Evolutionary conservation across 2,888 invertebrate species (phyloP), one percentile per base, ranked within the genome.

Genomic region (Heteromurus nitidus): DNA sequence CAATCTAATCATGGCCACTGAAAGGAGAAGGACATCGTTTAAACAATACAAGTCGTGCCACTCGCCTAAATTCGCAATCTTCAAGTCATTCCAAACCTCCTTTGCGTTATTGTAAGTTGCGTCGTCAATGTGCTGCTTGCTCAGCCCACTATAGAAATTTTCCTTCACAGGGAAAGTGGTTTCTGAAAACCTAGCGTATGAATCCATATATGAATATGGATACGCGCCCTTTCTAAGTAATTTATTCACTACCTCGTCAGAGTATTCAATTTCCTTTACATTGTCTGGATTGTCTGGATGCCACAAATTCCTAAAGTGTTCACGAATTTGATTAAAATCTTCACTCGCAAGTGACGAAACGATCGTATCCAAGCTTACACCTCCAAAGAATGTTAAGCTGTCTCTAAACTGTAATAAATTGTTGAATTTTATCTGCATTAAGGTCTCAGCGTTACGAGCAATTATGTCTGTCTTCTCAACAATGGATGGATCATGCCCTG

Each of bases 121-220:
- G 1, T 47, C 28, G 3, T 55, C 30, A 0, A 85, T 58, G 9
- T 50, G 42, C n/a, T 58, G 22, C 11, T 74, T 47, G 1, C 16
- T 22, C 26, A 86, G 70, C n/a, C 75, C 80, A n/a, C 79, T 84
- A 18, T 50, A 65, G 24, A 85, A 86, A 1, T 22, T 7, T 31
- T 53, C 58, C 0, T 20, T 77, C 0, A 53, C 18, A 20, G 85
- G 86, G 0, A 86, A 28, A 13, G n/a, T 0, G 0, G 62, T 72
- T 31, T 79, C 81, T 13, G 79, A 22, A 64, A 85, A 85, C 22
- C 64, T 76, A 0, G 60, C 69, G 30, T 72, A 77, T 1, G 28
- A 22, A 47, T 74, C 47, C 67, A 86, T 82, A 50, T 83, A 85
- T 3, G 68, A 20, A 30, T 86, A 86, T 0, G 84, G 84, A 24